Conservation (phyloP, 2,797 vertebrate species). For the Sebastes minor region DNA sequence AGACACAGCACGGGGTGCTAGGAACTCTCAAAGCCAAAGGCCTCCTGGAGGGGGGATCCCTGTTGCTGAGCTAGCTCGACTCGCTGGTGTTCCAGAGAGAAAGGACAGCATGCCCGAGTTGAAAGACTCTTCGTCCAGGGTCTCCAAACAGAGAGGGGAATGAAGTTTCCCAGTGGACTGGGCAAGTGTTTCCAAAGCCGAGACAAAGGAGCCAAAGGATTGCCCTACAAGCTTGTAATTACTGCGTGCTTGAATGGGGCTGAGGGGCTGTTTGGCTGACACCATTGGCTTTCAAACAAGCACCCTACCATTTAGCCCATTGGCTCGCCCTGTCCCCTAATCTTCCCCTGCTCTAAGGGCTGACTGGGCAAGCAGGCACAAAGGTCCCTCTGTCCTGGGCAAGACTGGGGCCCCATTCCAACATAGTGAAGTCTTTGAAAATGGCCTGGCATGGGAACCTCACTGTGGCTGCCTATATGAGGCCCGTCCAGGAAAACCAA, state of each 20-base stretch:
- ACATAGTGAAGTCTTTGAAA: conserved; percentile 82
- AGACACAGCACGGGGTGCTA: not conserved
- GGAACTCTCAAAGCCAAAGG: not conserved
- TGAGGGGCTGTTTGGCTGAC: conserved; percentile 74
- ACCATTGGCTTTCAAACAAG: conserved; percentile 70
- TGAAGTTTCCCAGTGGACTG: conserved; percentile 64
- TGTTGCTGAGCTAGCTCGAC: conserved; percentile 26
- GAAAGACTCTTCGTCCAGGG: conserved; percentile 45
- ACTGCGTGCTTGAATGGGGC: conserved; percentile 69
- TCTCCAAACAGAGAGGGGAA: conserved; percentile 57
- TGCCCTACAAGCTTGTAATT: conserved; percentile 81
- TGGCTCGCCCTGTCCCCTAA: conserved; percentile 65
- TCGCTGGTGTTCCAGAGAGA: conserved; percentile 35
- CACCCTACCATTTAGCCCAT: conserved; percentile 71
- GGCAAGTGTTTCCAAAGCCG: conserved; percentile 71
- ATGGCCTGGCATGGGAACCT: conserved; percentile 65
- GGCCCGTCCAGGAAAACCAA: conserved; percentile 60
- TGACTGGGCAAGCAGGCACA: conserved; percentile 71
- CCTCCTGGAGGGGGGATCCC: conserved; percentile 1
- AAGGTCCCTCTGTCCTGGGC: conserved; percentile 79
- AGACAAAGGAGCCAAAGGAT: conserved; percentile 70
- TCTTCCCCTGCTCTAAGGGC: conserved; percentile 57
- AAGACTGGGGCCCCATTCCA: conserved; percentile 69
- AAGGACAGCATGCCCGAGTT: conserved; percentile 47
- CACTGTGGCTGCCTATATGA: conserved; percentile 45